phyloP scores from a whole-genome alignment of 2,113 vertebrate species.

The Actenoides hombroni region DNA sequence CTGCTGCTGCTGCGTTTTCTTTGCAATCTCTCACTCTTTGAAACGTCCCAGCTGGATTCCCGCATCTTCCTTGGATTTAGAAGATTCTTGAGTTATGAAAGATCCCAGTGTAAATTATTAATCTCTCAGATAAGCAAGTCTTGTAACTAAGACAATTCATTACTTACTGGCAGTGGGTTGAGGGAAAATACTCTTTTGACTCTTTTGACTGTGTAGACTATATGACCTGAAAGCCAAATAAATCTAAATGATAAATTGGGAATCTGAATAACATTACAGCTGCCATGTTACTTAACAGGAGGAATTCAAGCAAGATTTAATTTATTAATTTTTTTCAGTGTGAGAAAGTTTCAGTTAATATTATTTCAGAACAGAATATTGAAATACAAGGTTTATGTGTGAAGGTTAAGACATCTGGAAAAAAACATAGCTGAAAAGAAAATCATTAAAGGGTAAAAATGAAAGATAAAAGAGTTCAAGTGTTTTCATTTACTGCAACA shows the following conservation, averaged over 20 bases:
- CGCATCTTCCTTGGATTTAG: background rate
- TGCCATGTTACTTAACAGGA: background rate
- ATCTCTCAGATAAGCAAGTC: background rate
- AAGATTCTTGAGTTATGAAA: background rate
- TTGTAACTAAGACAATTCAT: background rate
- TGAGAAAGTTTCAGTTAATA: background rate
- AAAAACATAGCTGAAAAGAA: background rate
- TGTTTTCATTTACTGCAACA: background rate
- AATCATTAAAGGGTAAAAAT: background rate
- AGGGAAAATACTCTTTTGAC: background rate
- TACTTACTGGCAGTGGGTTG: background rate
- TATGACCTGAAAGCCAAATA: background rate
- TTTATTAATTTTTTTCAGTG: background rate
- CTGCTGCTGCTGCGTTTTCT: background rate
- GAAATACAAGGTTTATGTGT: background rate
- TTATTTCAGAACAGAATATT: background rate
- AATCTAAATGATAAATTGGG: background rate
- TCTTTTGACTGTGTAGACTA: background rate
- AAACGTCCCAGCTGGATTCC: background rate
- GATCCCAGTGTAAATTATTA: background rate
- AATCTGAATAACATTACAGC: background rate
- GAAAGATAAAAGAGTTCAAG: background rate
- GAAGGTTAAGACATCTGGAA: background rate
- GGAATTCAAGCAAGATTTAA: background rate
- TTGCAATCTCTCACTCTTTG: background rate